Evolutionary conservation across 2,797 vertebrate genomes (phyloP).

Genomic region (Chaunax sp.): DNA sequence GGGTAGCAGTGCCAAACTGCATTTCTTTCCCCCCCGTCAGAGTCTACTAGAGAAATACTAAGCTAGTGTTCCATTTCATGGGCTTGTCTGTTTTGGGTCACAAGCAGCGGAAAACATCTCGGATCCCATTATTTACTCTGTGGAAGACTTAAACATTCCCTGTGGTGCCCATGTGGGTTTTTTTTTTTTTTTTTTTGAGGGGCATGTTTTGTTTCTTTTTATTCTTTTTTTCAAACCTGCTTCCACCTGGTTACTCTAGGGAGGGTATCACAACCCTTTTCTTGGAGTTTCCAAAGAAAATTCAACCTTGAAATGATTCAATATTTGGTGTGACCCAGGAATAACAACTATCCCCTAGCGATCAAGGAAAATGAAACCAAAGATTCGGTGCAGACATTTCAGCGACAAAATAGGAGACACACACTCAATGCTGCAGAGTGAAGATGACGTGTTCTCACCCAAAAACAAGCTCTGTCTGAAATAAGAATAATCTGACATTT

Average conservation of each 20-base stretch:
- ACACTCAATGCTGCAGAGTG: slow-evolving; percentile 3
- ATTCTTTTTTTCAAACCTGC: slow-evolving; percentile 15
- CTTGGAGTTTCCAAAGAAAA: slow-evolving; percentile 28
- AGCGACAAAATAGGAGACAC: slow-evolving; percentile 8
- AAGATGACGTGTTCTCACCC: neutral
- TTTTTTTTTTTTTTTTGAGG: neutral
- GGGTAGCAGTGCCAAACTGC: slow-evolving; percentile 65
- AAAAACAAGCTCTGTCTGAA: slow-evolving; percentile 14
- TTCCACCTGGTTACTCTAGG: slow-evolving; percentile 30
- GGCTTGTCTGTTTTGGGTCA: slow-evolving; percentile 71
- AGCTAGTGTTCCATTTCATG: slow-evolving; percentile 73
- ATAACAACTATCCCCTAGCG: slow-evolving; percentile 37
- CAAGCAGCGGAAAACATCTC: slow-evolving; percentile 64
- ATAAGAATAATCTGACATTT: slow-evolving; percentile 15
- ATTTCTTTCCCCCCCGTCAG: slow-evolving; percentile 70
- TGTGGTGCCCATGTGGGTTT: neutral
- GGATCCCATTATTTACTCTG: slow-evolving; percentile 68
- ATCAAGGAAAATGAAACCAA: slow-evolving; percentile 37
- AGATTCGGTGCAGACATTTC: slow-evolving; percentile 39
- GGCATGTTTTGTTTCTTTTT: neutral
- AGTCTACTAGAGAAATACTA: slow-evolving; percentile 66
- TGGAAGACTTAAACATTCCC: slow-evolving; percentile 44
- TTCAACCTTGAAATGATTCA: slow-evolving; percentile 36
- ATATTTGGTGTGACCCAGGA: slow-evolving; percentile 29
- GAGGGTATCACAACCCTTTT: slow-evolving; percentile 9